These are phyloP conservation scores for Stenchaetothrips biformis DNA, from an alignment of 2,888 invertebrate species.

Conservation along the genomic window DNA sequence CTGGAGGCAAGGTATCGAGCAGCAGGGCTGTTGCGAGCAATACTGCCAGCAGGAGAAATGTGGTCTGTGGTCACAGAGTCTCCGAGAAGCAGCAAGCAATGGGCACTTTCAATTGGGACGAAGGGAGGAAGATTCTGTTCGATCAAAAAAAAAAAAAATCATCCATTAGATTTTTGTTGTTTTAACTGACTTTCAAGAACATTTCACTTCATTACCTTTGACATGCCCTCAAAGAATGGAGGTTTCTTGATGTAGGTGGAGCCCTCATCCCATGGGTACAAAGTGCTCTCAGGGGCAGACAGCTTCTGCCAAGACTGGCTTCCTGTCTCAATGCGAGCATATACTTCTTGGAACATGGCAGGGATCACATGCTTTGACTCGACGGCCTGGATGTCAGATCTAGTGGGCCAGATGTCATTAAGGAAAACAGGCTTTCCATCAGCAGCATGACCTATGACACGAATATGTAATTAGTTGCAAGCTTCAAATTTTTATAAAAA, in stretches of 20 bases:
- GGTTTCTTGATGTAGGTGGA: slow-evolving; percentile 96
- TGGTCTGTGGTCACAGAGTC: slow-evolving; percentile 99
- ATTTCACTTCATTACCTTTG: slow-evolving; percentile 49
- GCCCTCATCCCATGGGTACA: slow-evolving; percentile 85
- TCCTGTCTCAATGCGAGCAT: slow-evolving; percentile 77
- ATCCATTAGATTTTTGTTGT: not conserved
- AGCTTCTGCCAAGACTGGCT: slow-evolving; percentile 81
- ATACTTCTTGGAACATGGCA: slow-evolving; percentile 91
- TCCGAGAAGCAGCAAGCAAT: slow-evolving; percentile 79
- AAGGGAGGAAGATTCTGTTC: slow-evolving; percentile 57
- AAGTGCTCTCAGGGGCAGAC: slow-evolving; percentile 68
- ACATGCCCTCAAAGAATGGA: slow-evolving; percentile 89
- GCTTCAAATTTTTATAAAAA: no score
- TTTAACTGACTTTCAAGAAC: not conserved
- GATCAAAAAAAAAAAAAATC: slow-evolving; percentile 25
- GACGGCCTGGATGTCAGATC: slow-evolving; percentile 81
- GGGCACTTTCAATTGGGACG: slow-evolving; percentile 63
- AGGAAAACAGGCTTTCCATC: slow-evolving; percentile 78
- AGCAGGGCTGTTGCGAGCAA: slow-evolving; percentile 90
- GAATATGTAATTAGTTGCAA: not conserved
- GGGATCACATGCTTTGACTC: slow-evolving; percentile 89
- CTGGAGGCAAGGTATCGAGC: slow-evolving; percentile 69
- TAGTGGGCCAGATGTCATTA: slow-evolving; percentile 91
- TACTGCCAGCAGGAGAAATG: slow-evolving; percentile 97
- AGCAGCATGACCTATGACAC: slow-evolving; percentile 36